Percentiles rank a stretch among this genome's conserved stretches.
phyloP scores from a whole-genome alignment of 2,888 invertebrate species.

The Nephrotoma guestfalica region DNA sequence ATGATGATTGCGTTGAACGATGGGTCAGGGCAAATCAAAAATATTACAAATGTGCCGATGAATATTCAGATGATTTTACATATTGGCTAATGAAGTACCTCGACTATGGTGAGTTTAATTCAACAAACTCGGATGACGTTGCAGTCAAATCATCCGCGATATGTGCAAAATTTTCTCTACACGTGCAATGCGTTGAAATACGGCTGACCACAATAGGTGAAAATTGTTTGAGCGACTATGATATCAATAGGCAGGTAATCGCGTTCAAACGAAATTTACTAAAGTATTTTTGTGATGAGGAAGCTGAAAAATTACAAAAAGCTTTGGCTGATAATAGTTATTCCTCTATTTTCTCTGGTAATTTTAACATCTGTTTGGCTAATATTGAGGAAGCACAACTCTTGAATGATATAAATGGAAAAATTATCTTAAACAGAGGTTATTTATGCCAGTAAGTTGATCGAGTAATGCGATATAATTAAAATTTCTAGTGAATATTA shows the following conservation, averaged over 20 bases:
- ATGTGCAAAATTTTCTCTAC: not conserved
- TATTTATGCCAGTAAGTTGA: not conserved
- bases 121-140: not conserved
- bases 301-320: not conserved
- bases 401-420: not conserved
- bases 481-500: no score
- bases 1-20: not conserved
- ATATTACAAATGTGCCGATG: not conserved
- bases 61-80: not conserved
- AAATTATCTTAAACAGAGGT: not conserved
- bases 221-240: not conserved
- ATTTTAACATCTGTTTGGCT: not conserved
- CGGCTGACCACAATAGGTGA: not conserved
- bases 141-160: not conserved
- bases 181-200: not conserved
- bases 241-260: not conserved
- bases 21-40: not conserved
- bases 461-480: no score
- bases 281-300: not conserved
- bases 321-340: not conserved
- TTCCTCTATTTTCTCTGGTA: not conserved
- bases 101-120: not conserved
- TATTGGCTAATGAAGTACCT: not conserved
- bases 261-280: not conserved
- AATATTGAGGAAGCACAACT: not conserved